Conservation (phyloP, 2,113 vertebrate species). For the Zosterops hypoxanthus region DNA sequence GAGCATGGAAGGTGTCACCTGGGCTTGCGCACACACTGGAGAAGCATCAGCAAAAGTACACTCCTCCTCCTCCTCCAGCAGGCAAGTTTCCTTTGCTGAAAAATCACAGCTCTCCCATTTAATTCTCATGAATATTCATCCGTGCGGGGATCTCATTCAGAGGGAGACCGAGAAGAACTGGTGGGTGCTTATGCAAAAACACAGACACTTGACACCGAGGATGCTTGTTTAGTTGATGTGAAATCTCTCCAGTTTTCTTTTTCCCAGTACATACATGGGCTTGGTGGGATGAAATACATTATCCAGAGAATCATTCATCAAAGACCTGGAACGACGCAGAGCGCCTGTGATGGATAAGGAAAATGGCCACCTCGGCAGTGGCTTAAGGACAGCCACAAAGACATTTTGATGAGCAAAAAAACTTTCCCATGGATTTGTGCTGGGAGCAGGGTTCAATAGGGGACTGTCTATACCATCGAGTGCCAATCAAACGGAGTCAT, state of each 20-base stretch:
- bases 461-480: not conserved
- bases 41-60: not conserved
- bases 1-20: not conserved
- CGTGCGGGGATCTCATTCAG: not conserved
- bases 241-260: slow-evolving; percentile 9
- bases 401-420: not conserved
- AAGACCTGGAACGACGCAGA: not conserved
- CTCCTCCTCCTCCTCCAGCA: slow-evolving; percentile 1
- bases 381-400: not conserved
- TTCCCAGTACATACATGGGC: not conserved
- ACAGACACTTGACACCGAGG: slow-evolving; percentile 10
- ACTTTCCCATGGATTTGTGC: not conserved
- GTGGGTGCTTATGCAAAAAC: slow-evolving; percentile 42
- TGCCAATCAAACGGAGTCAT: not conserved
- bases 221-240: not conserved
- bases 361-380: not conserved
- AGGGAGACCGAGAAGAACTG: not conserved
- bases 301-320: not conserved
- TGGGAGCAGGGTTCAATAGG: not conserved
- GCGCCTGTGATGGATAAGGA: not conserved
- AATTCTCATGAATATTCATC: slow-evolving; percentile 45
- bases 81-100: slow-evolving; percentile 11
- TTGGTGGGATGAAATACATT: not conserved
- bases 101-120: slow-evolving; percentile 11
- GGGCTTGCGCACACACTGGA: not conserved